Conservation (phyloP, 2,888 invertebrate species). For the Pomacea canaliculata region DNA sequence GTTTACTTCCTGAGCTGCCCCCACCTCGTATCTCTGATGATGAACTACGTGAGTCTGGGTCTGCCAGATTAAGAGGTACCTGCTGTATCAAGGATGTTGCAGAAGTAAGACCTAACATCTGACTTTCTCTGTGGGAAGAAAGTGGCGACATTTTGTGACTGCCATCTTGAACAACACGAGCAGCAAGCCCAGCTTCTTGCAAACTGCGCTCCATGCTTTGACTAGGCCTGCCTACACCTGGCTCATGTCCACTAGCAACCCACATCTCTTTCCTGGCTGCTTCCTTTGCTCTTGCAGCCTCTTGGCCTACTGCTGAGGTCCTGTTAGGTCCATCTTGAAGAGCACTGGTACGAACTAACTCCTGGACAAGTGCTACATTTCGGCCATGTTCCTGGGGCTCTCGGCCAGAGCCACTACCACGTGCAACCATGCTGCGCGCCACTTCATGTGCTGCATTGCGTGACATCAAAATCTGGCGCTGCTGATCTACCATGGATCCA, state of each 20-base stretch:
- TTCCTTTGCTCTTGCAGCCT: constrained; percentile 8
- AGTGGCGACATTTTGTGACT: constrained; percentile 1
- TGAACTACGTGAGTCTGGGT: constrained; percentile 26
- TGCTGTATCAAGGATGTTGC: constrained; percentile 15
- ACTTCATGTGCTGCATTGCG: constrained; percentile 26
- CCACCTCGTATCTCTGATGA: constrained; percentile 27
- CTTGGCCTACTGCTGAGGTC: not conserved
- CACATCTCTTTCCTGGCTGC: constrained; percentile 11
- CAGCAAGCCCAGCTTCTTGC: constrained; percentile 7
- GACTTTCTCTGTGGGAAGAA: not conserved
- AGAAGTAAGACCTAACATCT: constrained; percentile 16
- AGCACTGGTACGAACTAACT: not conserved
- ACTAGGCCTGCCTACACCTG: not conserved
- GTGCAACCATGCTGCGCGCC: constrained; percentile 22
- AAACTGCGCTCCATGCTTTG: constrained; percentile 9
- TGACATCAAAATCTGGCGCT: constrained; percentile 40
- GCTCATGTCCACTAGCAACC: not conserved
- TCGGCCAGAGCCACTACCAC: too few relatives aligned
- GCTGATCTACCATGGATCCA: constrained; percentile 35
- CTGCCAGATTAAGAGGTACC: constrained; percentile 36
- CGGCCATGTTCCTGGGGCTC: constrained; percentile 25
- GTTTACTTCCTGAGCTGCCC: not conserved
- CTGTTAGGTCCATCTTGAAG: not conserved
- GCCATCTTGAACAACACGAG: constrained; percentile 2
- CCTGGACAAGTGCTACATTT: constrained; percentile 14